phyloP scores from a whole-genome alignment of 2,888 invertebrate genomes.

The Eumerus sabulonum region DNA sequence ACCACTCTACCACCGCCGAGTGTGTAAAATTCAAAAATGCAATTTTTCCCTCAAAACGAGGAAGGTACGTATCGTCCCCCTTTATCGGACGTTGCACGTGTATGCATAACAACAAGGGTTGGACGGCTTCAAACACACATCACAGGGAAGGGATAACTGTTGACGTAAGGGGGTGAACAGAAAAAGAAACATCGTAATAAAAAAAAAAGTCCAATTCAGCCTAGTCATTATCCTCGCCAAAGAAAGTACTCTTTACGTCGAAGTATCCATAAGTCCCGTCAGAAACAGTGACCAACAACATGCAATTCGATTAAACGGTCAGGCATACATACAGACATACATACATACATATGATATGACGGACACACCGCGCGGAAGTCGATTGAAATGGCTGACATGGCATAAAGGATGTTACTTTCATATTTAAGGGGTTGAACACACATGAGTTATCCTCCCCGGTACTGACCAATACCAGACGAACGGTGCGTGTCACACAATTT shows the following conservation, averaged over 20 bases:
- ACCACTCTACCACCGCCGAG: constrained; percentile 14
- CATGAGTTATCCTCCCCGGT: constrained; percentile 38
- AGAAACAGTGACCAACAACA: constrained; percentile 4
- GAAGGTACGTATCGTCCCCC: constrained; percentile 45
- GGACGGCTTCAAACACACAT: constrained; percentile 16
- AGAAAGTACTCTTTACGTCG: constrained; percentile 14
- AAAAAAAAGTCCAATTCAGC: constrained; percentile 43
- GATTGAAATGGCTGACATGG: constrained; percentile 54
- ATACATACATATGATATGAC: too few relatives aligned
- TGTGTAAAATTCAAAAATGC: constrained; percentile 66
- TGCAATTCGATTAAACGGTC: too few relatives aligned
- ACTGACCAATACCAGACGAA: constrained; percentile 60
- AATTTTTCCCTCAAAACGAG: constrained; percentile 59
- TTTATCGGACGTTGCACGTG: constrained; percentile 49
- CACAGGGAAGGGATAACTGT: constrained; percentile 44
- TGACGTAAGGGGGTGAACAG: constrained; percentile 56
- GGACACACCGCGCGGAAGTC: constrained; percentile 54
- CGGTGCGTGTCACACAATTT: constrained; percentile 51
- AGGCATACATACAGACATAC: constrained; percentile 15
- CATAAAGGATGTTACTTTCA: constrained; percentile 43
- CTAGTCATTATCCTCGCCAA: constrained; percentile 47
- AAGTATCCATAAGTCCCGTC: constrained; percentile 41
- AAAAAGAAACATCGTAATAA: constrained; percentile 15
- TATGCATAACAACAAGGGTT: constrained; percentile 68
- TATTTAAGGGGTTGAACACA: constrained; percentile 63